Evolutionary conservation across 2,888 invertebrate genomes (phyloP).

Genomic region (Nephrotoma guestfalica): DNA sequence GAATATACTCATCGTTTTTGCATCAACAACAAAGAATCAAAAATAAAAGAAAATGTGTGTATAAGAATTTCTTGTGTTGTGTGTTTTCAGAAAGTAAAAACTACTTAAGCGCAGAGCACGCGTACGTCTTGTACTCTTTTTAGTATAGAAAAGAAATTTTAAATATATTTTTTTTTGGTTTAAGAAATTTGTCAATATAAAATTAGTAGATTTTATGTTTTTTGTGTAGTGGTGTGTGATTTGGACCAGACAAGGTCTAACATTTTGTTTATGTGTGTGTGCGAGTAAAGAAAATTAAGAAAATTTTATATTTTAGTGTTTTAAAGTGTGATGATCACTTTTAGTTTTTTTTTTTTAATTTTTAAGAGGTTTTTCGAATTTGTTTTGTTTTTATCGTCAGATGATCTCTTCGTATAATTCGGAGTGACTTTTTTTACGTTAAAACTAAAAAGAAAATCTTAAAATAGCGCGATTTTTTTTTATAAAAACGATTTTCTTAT

Average conservation of each 20-base stretch:
- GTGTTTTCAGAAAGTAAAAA: not conserved
- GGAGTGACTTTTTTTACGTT: not conserved
- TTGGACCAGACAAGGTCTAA: not conserved
- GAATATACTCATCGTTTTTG: not conserved
- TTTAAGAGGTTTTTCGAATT: not conserved
- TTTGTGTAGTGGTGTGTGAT: not conserved
- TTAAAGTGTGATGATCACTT: not conserved
- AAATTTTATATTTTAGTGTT: not conserved
- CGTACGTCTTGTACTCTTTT: not conserved
- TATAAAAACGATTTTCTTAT: not conserved
- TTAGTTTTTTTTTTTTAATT: not conserved
- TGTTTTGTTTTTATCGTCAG: not conserved
- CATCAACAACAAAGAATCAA: not conserved
- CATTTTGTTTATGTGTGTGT: not conserved
- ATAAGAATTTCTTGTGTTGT: not conserved
- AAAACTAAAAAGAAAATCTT: not conserved
- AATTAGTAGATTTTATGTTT: not conserved
- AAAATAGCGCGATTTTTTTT: conserved; percentile 3
- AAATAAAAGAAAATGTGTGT: not conserved
- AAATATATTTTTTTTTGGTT: not conserved
- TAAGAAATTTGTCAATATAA: not conserved
- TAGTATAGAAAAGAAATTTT: not conserved
- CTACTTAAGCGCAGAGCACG: conserved; percentile 1
- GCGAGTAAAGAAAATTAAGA: not conserved
- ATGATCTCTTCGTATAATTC: not conserved